A percentile compares a stretch with the other conserved stretches of the same genome.
phyloP scores from a whole-genome alignment of 2,797 vertebrate genomes.

The Scolopax bukidnonensis region DNA sequence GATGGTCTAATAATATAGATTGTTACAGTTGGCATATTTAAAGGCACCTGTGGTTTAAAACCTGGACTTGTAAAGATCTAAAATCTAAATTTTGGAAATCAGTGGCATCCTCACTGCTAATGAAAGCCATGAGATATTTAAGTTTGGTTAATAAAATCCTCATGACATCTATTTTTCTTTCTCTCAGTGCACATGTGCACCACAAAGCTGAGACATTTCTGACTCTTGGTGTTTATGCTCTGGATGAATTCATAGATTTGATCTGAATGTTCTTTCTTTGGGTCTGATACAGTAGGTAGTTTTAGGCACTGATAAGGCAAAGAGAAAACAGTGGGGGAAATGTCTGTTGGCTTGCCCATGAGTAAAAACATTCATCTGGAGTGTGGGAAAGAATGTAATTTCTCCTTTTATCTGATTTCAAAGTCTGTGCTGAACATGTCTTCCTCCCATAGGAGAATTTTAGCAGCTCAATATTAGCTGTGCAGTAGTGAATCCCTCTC shows the following conservation, averaged over 20 bases:
- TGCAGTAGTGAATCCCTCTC: background rate
- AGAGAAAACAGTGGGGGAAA: accelerated
- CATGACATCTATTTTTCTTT: background rate
- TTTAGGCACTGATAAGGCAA: background rate
- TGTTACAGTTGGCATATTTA: background rate
- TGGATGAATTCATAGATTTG: background rate
- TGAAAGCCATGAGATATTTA: background rate
- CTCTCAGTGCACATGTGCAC: background rate
- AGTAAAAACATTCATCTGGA: background rate
- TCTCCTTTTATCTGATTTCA: background rate
- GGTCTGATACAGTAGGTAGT: background rate
- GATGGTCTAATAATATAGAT: background rate
- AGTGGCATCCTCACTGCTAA: background rate
- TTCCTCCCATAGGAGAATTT: background rate
- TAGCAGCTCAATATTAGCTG: background rate
- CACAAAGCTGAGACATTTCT: background rate
- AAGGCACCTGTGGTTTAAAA: background rate
- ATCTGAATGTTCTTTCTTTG: background rate
- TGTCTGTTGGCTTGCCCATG: background rate
- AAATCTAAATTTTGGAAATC: background rate
- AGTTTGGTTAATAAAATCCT: background rate
- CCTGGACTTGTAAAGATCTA: background rate
- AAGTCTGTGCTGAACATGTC: background rate
- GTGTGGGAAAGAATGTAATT: background rate
- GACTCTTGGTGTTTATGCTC: background rate